These are phyloP conservation scores for Caenorhabditis zanzibari DNA, from an alignment of 2,888 invertebrate genomes.

Conservation along the genomic window DNA sequence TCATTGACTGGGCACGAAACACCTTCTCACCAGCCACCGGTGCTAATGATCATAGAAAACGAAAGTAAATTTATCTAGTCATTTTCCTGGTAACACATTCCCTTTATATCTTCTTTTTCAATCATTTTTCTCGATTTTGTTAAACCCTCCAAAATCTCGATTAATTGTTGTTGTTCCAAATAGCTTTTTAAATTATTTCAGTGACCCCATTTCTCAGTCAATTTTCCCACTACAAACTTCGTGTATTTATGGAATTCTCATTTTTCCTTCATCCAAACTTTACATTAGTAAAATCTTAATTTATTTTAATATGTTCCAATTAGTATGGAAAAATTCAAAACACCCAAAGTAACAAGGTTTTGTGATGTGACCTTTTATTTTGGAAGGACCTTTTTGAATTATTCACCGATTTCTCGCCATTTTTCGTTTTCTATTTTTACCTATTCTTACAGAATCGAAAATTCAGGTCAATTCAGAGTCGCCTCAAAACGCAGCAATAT, in stretches of 20 bases:
- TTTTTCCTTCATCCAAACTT: not conserved
- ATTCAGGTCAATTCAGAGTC: slow-evolving; percentile 4
- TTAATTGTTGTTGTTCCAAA: not conserved
- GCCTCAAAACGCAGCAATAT: too few relatives aligned
- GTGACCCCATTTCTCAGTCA: not conserved
- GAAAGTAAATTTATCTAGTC: slow-evolving; percentile 32
- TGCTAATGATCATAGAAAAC: slow-evolving; percentile 42
- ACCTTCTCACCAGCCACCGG: slow-evolving; percentile 9
- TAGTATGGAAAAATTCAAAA: too few relatives aligned
- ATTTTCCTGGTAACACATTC: slow-evolving; percentile 19
- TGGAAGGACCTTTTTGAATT: not conserved
- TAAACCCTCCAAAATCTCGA: not conserved
- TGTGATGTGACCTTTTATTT: not conserved
- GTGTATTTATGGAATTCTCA: slow-evolving; percentile 5
- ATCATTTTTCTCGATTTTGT: not conserved
- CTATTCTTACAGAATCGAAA: slow-evolving; percentile 1
- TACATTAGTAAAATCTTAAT: not conserved
- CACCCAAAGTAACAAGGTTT: not conserved
- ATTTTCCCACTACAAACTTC: not conserved
- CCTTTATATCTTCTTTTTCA: slow-evolving; percentile 3
- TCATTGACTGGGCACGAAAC: slow-evolving; percentile 34
- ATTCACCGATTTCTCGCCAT: not conserved
- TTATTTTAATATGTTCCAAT: slow-evolving; percentile 5
- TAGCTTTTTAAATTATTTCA: not conserved
- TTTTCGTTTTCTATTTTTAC: not conserved